These are phyloP conservation scores for Nyctibius grandis DNA, from an alignment of 2,797 vertebrate genomes.

Conservation along the genomic window DNA sequence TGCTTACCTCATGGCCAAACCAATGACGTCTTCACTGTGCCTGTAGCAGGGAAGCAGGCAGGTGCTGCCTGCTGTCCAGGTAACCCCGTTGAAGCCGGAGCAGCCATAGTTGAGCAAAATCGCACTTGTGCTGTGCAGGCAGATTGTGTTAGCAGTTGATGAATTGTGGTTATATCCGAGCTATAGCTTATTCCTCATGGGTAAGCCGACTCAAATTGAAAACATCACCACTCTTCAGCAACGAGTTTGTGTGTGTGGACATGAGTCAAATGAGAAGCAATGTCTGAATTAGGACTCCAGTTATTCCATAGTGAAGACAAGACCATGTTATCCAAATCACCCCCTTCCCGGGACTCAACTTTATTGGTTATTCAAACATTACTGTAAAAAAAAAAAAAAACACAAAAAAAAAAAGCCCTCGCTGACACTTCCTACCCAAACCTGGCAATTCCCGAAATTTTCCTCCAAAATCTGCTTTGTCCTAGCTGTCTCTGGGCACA, in stretches of 20 bases:
- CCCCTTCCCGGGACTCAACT: neutral
- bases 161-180: constrained; percentile 50
- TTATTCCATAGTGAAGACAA: constrained; percentile 43
- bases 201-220: constrained; percentile 22
- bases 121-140: neutral
- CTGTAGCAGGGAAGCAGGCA: neutral
- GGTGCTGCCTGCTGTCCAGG: neutral
- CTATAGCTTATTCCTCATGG: constrained; percentile 36
- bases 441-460: constrained; percentile 49
- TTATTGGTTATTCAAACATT: constrained; percentile 24
- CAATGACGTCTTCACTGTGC: rapidly evolving
- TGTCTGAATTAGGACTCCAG: neutral
- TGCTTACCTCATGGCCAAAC: neutral
- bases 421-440: constrained; percentile 42
- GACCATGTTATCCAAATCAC: neutral
- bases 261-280: constrained; percentile 26
- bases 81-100: neutral
- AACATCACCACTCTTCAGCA: constrained; percentile 37
- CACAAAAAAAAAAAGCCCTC: neutral
- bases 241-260: neutral
- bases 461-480: constrained; percentile 64
- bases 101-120: neutral
- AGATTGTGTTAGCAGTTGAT: neutral
- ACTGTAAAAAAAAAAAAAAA: neutral
- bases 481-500: constrained; percentile 62